Evolutionary conservation across 2,113 vertebrate genomes (phyloP), one percentile per base, ranked within the genome.

Genomic region (Ibidorhyncha struthersii): DNA sequence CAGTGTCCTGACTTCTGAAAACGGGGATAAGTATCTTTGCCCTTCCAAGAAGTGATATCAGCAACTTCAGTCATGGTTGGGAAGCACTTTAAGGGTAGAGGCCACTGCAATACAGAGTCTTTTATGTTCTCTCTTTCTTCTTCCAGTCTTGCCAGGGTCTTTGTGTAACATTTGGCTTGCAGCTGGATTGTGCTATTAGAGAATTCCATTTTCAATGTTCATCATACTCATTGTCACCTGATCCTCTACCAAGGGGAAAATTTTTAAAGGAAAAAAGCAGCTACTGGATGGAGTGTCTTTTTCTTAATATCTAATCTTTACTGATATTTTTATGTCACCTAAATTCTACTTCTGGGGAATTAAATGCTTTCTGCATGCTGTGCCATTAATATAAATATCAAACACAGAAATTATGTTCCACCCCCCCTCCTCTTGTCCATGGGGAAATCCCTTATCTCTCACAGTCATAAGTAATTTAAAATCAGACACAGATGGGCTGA

Each of bases 401-500:
- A 93, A 95, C 53, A 81, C 21, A 84, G 49, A 93, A 97, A 96
- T 96, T 41, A 86, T 30, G 79, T 91, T 65, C 63, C 49, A 27
- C 6, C 17, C 62, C 40, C 55, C 53, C 40, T 15, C 67, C 61
- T 47, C 56, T 79, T 50, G 95, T 89, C 92, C 93, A 21, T 83
- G 86, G 93, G 94, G 93, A 93, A 95, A 96, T 96, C 96, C 94
- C 92, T 95, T 86, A 90, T 94, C 90, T 96, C 92, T 94, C 36
- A 4, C 49, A 95, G 83, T 86, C 88, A 38, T 52, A 90, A 94
- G 93, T 92, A 96, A 97, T 96, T 97, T 92, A 95, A 94, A 79
- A 96, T 96, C 95, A 96, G 93, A 93, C 94, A 94, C 95, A 96
- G 96, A 97, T 96, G 94, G 95, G 93, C 66, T 97, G 95, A 96